phyloP scores from a whole-genome alignment of 2,113 vertebrate species.

The Pithys albifrons region DNA sequence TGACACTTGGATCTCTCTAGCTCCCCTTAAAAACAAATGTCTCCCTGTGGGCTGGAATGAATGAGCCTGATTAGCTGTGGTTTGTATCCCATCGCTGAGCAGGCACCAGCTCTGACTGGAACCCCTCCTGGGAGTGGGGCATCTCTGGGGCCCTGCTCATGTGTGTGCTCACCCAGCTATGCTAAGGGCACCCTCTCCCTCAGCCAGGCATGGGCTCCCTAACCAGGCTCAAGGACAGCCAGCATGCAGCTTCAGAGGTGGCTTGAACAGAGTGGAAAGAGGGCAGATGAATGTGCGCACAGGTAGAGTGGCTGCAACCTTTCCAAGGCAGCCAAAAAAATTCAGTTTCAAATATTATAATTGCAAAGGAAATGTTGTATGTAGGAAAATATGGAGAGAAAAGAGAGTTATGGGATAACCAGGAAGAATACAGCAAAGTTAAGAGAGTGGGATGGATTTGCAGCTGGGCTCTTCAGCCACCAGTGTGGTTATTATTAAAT shows the following conservation, averaged over 20 bases:
- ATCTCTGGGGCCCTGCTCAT: not conserved
- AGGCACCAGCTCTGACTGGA: not conserved
- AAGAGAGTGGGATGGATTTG: not conserved
- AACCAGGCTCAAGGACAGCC: not conserved
- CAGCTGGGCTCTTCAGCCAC: not conserved
- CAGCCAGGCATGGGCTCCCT: fast-evolving
- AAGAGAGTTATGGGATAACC: not conserved
- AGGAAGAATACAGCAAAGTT: not conserved
- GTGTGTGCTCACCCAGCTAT: fast-evolving
- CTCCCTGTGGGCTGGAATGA: not conserved
- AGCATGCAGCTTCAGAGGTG: fast-evolving
- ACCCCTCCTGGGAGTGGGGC: not conserved
- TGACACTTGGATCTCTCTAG: fast-evolving
- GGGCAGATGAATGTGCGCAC: not conserved
- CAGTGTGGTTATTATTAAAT: not conserved
- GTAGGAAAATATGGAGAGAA: not conserved
- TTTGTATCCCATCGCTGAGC: not conserved
- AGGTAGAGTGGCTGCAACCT: not conserved
- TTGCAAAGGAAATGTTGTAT: not conserved
- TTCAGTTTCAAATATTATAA: not conserved
- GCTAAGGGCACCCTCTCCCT: not conserved
- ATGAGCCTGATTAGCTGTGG: not conserved
- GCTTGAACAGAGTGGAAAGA: not conserved
- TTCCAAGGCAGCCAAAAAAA: not conserved
- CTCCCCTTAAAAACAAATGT: not conserved